These are phyloP conservation scores for Caracal caracal DNA, from an alignment of 2,113 vertebrate genomes.

Conservation along the genomic window DNA sequence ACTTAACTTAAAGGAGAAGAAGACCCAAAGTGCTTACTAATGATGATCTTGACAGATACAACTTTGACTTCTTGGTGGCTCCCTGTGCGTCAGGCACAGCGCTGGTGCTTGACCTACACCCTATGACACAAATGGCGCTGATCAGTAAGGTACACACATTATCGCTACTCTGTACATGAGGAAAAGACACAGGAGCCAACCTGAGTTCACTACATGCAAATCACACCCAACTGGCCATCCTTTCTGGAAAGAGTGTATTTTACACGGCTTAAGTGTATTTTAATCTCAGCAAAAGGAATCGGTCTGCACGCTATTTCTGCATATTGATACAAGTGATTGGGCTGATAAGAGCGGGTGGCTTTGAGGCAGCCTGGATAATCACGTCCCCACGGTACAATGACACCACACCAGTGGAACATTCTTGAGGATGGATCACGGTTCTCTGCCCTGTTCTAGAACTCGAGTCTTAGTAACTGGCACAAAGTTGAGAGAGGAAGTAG, in stretches of 20 bases:
- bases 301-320: background rate
- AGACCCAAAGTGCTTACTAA: background rate
- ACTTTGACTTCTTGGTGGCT: background rate
- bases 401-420: background rate
- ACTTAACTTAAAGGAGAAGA: background rate
- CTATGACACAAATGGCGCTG: background rate
- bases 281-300: background rate
- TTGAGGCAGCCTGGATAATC: background rate
- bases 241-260: background rate
- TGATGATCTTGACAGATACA: too few species aligned
- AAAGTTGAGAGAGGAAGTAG: background rate
- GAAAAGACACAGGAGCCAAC: background rate
- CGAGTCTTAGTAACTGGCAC: fast-evolving
- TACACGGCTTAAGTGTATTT: background rate
- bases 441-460: too few species aligned
- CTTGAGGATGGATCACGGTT: background rate
- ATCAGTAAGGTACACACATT: background rate
- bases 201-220: background rate
- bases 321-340: background rate
- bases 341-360: background rate
- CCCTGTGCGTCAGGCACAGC: background rate
- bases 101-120: background rate
- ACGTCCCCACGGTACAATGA: fast-evolving
- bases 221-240: background rate
- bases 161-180: background rate